These are phyloP conservation scores for Danaus chrysippus DNA, from an alignment of 2,888 invertebrate species.

Conservation along the genomic window DNA sequence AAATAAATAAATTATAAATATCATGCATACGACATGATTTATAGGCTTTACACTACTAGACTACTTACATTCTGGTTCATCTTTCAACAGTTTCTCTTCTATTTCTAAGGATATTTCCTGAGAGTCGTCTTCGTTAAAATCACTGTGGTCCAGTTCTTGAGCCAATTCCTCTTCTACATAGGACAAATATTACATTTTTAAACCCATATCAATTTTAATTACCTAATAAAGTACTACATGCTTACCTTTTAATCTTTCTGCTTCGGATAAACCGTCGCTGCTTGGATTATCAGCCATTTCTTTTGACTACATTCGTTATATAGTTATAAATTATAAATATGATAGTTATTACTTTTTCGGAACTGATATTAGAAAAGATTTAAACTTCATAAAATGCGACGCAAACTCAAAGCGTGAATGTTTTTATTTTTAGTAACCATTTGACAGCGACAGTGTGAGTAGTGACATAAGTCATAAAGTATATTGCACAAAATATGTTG, in stretches of 20 bases:
- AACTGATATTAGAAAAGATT: neutral
- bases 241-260: constrained; percentile 63
- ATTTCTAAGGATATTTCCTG: constrained; percentile 72
- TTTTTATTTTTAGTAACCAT: constrained; percentile 3
- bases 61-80: constrained; percentile 69
- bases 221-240: neutral
- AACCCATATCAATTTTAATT: neutral
- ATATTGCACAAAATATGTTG: neutral
- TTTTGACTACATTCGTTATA: constrained; percentile 1
- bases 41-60: neutral
- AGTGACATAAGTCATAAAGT: neutral
- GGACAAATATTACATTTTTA: constrained; percentile 5
- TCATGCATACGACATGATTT: constrained; percentile 19
- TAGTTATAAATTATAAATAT: constrained; percentile 2
- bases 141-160: constrained; percentile 71
- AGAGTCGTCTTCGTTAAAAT: constrained; percentile 71
- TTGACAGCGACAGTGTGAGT: neutral
- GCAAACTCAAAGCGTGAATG: neutral
- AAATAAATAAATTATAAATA: constrained; percentile 24
- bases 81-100: constrained; percentile 71
- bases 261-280: constrained; percentile 60
- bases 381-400: neutral
- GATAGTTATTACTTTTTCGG: neutral
- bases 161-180: constrained; percentile 69
- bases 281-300: constrained; percentile 60